Evolutionary conservation across 2,113 vertebrate genomes (phyloP).

Genomic region (Dicentrarchus labrax): DNA sequence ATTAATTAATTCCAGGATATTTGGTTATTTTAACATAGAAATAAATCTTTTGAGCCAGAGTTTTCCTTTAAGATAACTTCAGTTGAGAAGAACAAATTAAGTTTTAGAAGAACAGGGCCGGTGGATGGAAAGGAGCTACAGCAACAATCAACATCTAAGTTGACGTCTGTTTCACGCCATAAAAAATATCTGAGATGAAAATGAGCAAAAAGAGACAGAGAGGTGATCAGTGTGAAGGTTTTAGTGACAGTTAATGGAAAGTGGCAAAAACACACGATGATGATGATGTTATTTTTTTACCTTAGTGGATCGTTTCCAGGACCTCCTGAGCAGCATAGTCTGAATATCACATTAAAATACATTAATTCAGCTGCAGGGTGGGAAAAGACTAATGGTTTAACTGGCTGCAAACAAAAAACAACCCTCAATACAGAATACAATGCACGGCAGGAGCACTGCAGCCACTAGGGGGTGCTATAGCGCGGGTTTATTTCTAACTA

Average conservation of each 20-base stretch:
- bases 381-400: not conserved
- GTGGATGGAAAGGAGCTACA: too few species aligned
- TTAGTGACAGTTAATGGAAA: not conserved
- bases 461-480: slow-evolving; percentile 40
- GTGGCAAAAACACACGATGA: slow-evolving; percentile 5
- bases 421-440: not conserved
- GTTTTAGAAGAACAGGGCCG: too few species aligned
- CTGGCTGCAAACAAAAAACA: not conserved
- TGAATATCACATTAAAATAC: slow-evolving; percentile 87
- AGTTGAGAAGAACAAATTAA: too few species aligned
- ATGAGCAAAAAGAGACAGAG: too few species aligned
- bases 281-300: slow-evolving; percentile 80
- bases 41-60: too few species aligned
- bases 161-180: too few species aligned
- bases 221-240: not conserved
- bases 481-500: not conserved
- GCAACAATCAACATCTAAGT: too few species aligned
- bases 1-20: too few species aligned
- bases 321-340: slow-evolving; percentile 95
- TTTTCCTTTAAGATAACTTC: too few species aligned
- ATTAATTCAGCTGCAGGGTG: slow-evolving; percentile 72
- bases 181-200: too few species aligned
- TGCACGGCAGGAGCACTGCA: not conserved
- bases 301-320: slow-evolving; percentile 96
- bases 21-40: too few species aligned